phyloP scores from a whole-genome alignment of 1,140 invertebrate species.

The Drosophila lacteicornis region DNA sequence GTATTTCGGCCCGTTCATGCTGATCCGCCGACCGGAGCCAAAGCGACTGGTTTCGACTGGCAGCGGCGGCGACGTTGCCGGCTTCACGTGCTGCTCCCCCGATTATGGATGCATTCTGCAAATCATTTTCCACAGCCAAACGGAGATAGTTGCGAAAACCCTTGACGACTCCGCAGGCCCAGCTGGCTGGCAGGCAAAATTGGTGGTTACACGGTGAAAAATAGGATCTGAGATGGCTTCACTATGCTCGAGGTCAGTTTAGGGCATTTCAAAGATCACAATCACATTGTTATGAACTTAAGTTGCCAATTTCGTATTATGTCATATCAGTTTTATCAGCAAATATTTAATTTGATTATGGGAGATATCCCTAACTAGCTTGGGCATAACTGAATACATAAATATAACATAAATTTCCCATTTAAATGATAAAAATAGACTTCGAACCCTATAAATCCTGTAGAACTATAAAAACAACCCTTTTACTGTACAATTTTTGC shows the following conservation, averaged over 20 bases:
- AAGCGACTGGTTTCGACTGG: slow-evolving; percentile 53
- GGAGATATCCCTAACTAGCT: neutral
- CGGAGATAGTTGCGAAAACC: slow-evolving; percentile 63
- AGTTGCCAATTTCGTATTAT: neutral
- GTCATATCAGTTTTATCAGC: neutral
- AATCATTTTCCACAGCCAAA: slow-evolving; percentile 71
- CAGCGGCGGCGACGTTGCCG: neutral
- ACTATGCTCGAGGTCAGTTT: neutral
- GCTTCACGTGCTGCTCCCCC: slow-evolving; percentile 37
- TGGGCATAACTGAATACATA: neutral
- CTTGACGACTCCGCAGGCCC: slow-evolving; percentile 49
- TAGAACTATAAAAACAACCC: neutral
- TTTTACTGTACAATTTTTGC: neutral
- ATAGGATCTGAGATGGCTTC: neutral
- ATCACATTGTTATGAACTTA: slow-evolving; percentile 7
- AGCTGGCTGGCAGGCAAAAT: slow-evolving; percentile 44
- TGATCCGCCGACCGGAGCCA: slow-evolving; percentile 38
- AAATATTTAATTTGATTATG: slow-evolving; percentile 4
- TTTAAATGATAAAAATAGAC: neutral
- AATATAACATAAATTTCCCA: neutral
- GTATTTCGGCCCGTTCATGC: slow-evolving; percentile 29
- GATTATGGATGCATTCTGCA: slow-evolving; percentile 68
- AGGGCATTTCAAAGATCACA: neutral
- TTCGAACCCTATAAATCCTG: too few relatives aligned
- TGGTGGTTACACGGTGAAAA: slow-evolving; percentile 22